Conservation (phyloP, 2,888 invertebrate genomes). For the Sphaeridia pumilis region DNA sequence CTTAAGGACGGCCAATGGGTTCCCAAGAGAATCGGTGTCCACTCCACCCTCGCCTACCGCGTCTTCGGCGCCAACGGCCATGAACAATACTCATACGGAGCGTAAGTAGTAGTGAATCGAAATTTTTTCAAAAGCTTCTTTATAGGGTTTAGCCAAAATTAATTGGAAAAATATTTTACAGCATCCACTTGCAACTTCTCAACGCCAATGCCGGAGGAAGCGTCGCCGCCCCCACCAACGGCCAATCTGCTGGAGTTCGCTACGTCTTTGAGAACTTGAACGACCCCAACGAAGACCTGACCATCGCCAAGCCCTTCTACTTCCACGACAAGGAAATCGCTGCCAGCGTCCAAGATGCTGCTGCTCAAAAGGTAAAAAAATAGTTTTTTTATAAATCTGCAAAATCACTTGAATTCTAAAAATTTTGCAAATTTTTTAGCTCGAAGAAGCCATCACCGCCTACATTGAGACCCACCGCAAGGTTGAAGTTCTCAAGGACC, state of each 20-base stretch:
- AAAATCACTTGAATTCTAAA: too few species aligned
- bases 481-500: conserved; percentile 25
- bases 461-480: conserved; percentile 26
- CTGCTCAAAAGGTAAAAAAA: conserved; percentile 18
- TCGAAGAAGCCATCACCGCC: conserved; percentile 25
- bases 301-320: conserved; percentile 30
- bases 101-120: conserved; percentile 14
- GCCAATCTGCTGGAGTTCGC: conserved; percentile 25
- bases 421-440: too few species aligned
- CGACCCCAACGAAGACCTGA: conserved; percentile 27
- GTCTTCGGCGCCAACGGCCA: conserved; percentile 33
- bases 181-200: conserved; percentile 19
- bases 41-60: conserved; percentile 25
- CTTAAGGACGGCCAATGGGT: conserved; percentile 20
- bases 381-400: neutral
- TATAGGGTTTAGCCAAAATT: neutral
- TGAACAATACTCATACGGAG: conserved; percentile 25
- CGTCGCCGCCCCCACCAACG: conserved; percentile 26
- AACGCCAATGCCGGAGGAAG: conserved; percentile 19
- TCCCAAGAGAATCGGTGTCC: conserved; percentile 22
- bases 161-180: conserved; percentile 2
- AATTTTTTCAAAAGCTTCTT: neutral
- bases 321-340: conserved; percentile 30
- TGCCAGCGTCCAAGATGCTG: conserved; percentile 21
- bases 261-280: conserved; percentile 30